Evolutionary conservation across 2,888 invertebrate species (phyloP), one percentile per base, ranked within the genome.

Genomic region (Lasioglossum villosulum): DNA sequence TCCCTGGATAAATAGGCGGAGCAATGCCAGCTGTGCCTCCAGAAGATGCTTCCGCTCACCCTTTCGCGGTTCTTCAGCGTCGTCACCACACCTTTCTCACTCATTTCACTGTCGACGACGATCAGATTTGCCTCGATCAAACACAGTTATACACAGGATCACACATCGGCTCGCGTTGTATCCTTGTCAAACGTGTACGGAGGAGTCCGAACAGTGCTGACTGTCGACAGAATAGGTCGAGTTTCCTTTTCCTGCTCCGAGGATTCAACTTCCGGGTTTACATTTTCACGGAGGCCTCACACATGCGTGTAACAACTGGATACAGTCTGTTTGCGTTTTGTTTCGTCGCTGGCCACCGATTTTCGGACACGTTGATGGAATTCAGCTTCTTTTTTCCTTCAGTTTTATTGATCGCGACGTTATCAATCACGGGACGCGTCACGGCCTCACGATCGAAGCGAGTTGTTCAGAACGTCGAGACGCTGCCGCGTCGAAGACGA

Each of bases 11-110:
- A 90, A 89, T 93, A 92, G 86, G 94, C 92, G 86, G 94, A 94
- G 92, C 93, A 93, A 87, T 95, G 95, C 95, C 95, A 95, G 93
- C 94, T 95, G 92, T 95, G 95, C 83, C 95, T 93, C 93, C 92
- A 94, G 83, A 93, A 92, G 78, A 90, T 86, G 86, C 93, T 93
- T 86, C 92, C 93, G 84, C 92, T 93, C 83, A 91, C 89, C 85
- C 91, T 90, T 83, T 91, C 91, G 74, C 91, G 90, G 80, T 89
- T 90, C 89, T 89, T 89, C 86, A 87, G 68, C 59, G 86, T 80
- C 48, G 84, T 78, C 83, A 87, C 86, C 59, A 80, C 91, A 92
- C 90, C 87, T 86, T 91, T 92, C 39, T 91, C 91, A 89, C 89
- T 92, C 91, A 92, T 92, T 78, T 90, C 91, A 89, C 90, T 76